Base-by-base conservation (phyloP, 2,797 vertebrate genomes). In the Anas capensis region DNA sequence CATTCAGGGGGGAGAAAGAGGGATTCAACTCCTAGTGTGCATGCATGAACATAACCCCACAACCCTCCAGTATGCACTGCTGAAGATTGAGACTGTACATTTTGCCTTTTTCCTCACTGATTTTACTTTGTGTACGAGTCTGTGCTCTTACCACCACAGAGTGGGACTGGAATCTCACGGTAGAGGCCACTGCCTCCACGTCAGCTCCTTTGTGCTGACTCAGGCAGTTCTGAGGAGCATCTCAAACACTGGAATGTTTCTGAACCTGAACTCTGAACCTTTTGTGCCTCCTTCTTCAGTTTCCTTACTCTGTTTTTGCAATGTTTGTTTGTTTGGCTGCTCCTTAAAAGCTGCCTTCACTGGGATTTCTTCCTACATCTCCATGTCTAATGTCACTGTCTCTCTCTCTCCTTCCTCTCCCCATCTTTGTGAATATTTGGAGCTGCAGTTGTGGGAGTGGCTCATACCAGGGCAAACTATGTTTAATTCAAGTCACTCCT, bases 401-500 rank as follows among this genome's bases (percentile, higher is more conserved):
- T 8, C 16, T 18, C 54, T 68, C 8, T 34, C 14, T 72, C 10
- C 15, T 77, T 88, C 36, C 27, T 54, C 16, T 77, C 56, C 48
- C 27, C 36, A 10, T 71, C 48, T 80, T 71, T 72, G 10, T 54
- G 42, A 86, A 40, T 36, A 62, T 42, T 61, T 14, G 12, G 65
- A 68, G 33, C 29, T 54, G 46, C 26, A 94, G 18, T 68, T 80
- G 44, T 12, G n/a, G 57, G 57, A 89, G 15, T 68, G 53, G 78
- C 84, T 92, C 31, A 48, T 87, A 90, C 10, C 57, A 66, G 53
- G 61, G 79, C 31, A 96, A 94, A 61, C 61, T 81, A 66, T 76
- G 91, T 92, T 89, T 92, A 95, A 93, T 95, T 95, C 84, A 72
- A 93, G 91, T 91, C 91, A 92, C 64, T 92, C 36, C n/a, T 80